A percentile compares a stretch with the other conserved stretches of the same genome.
Evolutionary conservation across 2,888 invertebrate species (phyloP).

Genomic region (Priocnemis perturbator): DNA sequence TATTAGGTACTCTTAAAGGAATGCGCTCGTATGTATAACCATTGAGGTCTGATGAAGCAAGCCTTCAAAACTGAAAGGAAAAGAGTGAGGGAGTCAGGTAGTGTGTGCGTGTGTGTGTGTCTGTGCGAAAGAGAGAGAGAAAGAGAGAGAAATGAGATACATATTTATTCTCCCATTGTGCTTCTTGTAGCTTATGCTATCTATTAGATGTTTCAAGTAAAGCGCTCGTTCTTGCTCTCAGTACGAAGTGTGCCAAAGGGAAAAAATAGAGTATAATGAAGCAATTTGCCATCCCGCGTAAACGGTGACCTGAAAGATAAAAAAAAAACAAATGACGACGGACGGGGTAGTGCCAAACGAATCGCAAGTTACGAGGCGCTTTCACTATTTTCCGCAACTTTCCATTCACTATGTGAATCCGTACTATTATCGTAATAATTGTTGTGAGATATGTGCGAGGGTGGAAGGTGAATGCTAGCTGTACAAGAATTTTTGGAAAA

Average conservation of each 20-base stretch:
- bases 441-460: constrained; percentile 17
- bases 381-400: no score
- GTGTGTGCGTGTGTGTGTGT: no score
- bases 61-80: no score
- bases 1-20: background rate
- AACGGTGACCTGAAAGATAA: no score
- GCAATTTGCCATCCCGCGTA: no score
- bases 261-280: background rate
- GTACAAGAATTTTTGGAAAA: constrained; percentile 39
- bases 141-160: background rate
- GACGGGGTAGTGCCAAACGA: background rate
- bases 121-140: no score
- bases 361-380: no score
- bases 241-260: background rate
- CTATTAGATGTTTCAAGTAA: background rate
- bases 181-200: constrained; percentile 5
- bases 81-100: no score
- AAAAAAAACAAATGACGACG: background rate
- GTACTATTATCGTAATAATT: constrained; percentile 15
- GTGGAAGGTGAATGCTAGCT: constrained; percentile 10
- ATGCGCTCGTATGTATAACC: no score
- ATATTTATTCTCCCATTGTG: constrained; percentile 8
- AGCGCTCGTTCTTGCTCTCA: background rate
- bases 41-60: no score
- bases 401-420: no score